These are phyloP conservation scores for Kryphioiulus occultus DNA, from an alignment of 2,888 invertebrate species.

Conservation along the genomic window DNA sequence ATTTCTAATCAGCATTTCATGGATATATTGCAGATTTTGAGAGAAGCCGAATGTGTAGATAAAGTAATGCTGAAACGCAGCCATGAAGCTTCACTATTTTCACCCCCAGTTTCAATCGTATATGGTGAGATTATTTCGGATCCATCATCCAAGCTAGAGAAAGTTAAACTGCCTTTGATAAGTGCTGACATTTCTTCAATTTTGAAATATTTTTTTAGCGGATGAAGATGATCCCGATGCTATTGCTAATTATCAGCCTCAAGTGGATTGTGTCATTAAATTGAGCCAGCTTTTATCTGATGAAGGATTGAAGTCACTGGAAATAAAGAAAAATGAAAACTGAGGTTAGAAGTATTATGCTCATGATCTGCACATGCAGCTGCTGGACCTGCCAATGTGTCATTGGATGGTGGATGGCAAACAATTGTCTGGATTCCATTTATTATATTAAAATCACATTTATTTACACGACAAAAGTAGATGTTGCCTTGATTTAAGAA, in stretches of 20 bases:
- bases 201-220: neutral
- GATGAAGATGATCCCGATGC: neutral
- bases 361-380: neutral
- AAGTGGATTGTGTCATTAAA: constrained; percentile 20
- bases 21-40: constrained; percentile 47
- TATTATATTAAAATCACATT: neutral
- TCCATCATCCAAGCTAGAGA: too few relatives aligned
- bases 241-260: neutral
- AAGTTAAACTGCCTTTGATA: too few relatives aligned
- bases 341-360: neutral
- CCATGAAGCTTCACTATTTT: neutral
- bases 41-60: constrained; percentile 42
- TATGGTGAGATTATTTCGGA: neutral
- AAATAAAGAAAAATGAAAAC: neutral
- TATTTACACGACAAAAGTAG: neutral
- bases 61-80: neutral
- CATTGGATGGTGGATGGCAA: too few relatives aligned
- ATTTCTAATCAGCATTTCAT: constrained; percentile 11
- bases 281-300: constrained; percentile 16
- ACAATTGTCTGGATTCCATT: neutral
- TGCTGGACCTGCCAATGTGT: neutral
- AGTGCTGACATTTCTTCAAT: too few relatives aligned
- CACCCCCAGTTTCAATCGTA: neutral
- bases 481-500: neutral
- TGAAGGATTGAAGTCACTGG: neutral